Evolutionary conservation across 1,140 invertebrate genomes (phyloP).

Genomic region (Eupristina koningsbergeri): DNA sequence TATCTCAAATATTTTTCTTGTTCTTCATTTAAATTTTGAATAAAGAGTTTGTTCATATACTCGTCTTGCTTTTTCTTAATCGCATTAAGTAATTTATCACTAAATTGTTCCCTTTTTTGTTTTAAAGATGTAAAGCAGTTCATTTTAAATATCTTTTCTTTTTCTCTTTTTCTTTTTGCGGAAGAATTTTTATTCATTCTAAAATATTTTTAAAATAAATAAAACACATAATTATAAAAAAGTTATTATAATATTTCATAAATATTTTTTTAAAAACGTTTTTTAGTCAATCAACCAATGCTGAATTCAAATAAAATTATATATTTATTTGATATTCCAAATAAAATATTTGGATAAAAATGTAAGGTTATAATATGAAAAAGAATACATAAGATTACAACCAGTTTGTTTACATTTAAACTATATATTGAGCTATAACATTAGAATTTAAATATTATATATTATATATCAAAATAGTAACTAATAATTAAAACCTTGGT

Average conservation of each 20-base stretch:
- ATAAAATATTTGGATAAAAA: not conserved
- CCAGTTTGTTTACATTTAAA: no score
- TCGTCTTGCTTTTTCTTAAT: constrained; percentile 62
- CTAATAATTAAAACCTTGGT: constrained; percentile 20
- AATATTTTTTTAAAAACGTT: not conserved
- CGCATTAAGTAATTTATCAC: constrained; percentile 76
- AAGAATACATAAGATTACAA: not conserved
- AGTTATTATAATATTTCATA: not conserved
- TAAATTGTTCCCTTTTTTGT: constrained; percentile 86
- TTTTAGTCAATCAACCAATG: not conserved
- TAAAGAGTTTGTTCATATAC: constrained; percentile 63
- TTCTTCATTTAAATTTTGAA: constrained; percentile 69
- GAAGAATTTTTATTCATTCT: not conserved
- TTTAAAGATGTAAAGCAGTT: constrained; percentile 79
- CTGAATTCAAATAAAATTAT: not conserved
- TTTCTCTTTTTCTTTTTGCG: constrained; percentile 24
- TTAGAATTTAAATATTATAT: not conserved
- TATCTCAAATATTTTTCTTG: constrained; percentile 85
- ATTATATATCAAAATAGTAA: not conserved
- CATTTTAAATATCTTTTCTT: constrained; percentile 62
- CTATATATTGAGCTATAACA: not conserved
- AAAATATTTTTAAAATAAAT: not conserved
- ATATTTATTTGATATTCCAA: not conserved
- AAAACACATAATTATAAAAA: not conserved
- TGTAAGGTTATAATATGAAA: not conserved